Conservation (phyloP, 2,113 vertebrate genomes). For the Tachycineta bicolor region DNA sequence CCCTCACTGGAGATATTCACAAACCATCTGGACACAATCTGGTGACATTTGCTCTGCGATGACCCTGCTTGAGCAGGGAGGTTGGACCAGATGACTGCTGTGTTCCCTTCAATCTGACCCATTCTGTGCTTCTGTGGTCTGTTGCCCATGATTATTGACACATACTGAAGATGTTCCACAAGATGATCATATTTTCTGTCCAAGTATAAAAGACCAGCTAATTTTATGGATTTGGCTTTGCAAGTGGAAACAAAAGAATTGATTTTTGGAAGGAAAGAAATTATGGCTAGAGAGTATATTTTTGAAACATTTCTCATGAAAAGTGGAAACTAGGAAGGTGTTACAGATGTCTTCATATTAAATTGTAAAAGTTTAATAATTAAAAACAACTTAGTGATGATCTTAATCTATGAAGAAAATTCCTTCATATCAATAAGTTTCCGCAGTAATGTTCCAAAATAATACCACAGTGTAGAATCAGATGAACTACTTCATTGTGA, state of each 20-base stretch:
- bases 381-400: background rate
- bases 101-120: background rate
- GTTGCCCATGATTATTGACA: background rate
- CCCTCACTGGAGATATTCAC: background rate
- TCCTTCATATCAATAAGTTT: background rate
- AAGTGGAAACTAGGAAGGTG: background rate
- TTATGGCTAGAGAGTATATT: background rate
- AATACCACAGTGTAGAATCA: background rate
- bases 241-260: background rate
- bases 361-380: background rate
- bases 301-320: background rate
- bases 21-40: too few species aligned
- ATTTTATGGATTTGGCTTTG: background rate
- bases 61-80: background rate
- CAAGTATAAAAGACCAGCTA: background rate
- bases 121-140: background rate
- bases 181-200: background rate
- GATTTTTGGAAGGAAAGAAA: background rate
- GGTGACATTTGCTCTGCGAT: background rate
- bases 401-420: background rate
- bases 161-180: background rate
- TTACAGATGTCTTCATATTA: background rate
- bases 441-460: background rate
- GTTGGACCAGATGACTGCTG: background rate
- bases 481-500: background rate